Evolutionary conservation across 2,797 vertebrate species (phyloP), one percentile per base, ranked within the genome.

Genomic region (Ciconia nigra): DNA sequence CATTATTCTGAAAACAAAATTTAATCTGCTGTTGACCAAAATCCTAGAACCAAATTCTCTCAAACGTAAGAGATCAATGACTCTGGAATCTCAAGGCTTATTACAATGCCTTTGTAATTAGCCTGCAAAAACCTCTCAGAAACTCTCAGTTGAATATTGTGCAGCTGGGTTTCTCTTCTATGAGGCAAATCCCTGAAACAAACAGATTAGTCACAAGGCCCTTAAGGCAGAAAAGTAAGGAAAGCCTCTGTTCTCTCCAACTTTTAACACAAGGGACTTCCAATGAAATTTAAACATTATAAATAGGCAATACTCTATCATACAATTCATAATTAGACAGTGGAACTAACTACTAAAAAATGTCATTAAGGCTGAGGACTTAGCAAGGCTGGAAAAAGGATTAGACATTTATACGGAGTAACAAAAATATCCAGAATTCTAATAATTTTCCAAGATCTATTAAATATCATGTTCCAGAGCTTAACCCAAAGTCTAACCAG

Each of bases 241-340:
- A 90, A 95, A 87, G 83, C 83, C 90, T 93, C 94, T 96, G 92
- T 95, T 95, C 93, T 91, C 67, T 94, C 74, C 69, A 86, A 63
- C 86, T 91, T 71, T 66, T 63, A 87, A 89, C 81, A 89, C 10
- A 0, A 87, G 95, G 63, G 92, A 96, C 92, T 95, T 96, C 57
- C 86, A 96, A 47, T 85, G 90, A 95, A 96, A 95, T 94, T 87
- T 87, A 89, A 95, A 96, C 83, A 73, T 95, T 93, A 96, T 93
- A 96, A 97, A 96, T 96, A 97, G 92, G 95, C 94, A 92, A 96
- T 91, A 95, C 52, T 95, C 95, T 89, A 95, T 96, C 90, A 96
- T 65, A 93, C 67, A 89, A 95, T 94, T 96, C 83, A 91, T 96
- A 96, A 96, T 96, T 93, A 96, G 93, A 93, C 89, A 93, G 89